Conservation (phyloP, 2,113 vertebrate genomes). For the Microtus richardsoni region DNA sequence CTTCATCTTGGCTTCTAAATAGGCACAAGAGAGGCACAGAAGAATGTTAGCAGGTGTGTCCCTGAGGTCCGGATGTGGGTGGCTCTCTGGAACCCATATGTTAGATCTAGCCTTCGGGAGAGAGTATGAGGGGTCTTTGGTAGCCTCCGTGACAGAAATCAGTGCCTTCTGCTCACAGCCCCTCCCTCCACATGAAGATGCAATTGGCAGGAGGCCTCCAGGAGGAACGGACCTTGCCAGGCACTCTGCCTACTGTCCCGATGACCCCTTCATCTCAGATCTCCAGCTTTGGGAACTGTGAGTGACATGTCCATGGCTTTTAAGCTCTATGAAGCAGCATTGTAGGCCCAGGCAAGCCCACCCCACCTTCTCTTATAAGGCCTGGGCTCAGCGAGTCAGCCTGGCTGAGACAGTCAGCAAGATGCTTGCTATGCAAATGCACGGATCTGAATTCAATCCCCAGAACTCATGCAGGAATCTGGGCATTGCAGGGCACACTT, state of each 20-base stretch:
- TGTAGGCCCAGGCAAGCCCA: not conserved
- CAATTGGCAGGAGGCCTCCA: not conserved
- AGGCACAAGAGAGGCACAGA: rapidly evolving
- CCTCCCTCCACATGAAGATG: too few relatives aligned
- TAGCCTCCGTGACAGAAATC: not conserved
- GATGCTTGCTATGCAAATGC: not conserved
- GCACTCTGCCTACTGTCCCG: rapidly evolving
- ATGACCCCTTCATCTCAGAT: not conserved
- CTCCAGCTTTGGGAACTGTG: not conserved
- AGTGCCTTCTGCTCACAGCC: not conserved
- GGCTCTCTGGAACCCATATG: not conserved
- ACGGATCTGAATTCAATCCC: too few relatives aligned
- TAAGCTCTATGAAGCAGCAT: too few relatives aligned
- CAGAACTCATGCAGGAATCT: not conserved
- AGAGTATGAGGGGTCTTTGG: not conserved
- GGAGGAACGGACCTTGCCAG: not conserved
- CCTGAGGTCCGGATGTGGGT: not conserved
- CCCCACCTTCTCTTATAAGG: not conserved
- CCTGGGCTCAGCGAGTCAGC: rapidly evolving
- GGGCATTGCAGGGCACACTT: not conserved
- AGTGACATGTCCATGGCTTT: not conserved
- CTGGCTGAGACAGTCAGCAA: not conserved
- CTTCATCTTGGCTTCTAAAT: not conserved
- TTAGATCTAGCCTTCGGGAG: too few relatives aligned
- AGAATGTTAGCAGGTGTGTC: not conserved